Conservation (phyloP, 2,113 vertebrate genomes). For the Melospiza melodia region DNA sequence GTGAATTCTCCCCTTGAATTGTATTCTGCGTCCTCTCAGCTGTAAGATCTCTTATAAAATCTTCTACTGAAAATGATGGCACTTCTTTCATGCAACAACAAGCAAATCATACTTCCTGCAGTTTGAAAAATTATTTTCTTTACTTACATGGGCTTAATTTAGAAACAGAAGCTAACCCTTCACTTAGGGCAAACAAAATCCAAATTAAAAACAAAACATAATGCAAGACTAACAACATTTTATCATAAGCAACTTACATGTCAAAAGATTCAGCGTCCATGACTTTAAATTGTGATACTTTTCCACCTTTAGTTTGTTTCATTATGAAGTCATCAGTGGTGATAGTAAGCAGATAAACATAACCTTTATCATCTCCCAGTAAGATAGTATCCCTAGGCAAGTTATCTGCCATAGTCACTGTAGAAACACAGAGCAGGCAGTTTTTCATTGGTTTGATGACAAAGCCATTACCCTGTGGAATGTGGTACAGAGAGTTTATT, state of each 20-base stretch:
- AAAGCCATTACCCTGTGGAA: constrained; percentile 69
- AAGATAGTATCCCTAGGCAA: constrained; percentile 67
- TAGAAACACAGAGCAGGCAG: constrained; percentile 68
- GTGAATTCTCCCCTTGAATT: background rate
- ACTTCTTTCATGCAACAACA: background rate
- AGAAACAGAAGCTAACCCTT: background rate
- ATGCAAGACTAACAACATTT: background rate
- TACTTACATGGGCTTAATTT: background rate
- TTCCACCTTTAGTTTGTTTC: constrained; percentile 57
- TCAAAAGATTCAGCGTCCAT: constrained; percentile 70
- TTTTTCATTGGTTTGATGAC: constrained; percentile 76
- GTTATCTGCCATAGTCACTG: constrained; percentile 26
- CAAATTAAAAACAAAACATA: background rate
- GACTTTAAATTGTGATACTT: constrained; percentile 33
- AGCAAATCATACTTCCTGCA: background rate
- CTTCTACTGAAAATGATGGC: background rate
- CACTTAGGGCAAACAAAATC: background rate
- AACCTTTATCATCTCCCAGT: constrained; percentile 76
- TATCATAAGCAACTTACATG: constrained; percentile 49
- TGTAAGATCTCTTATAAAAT: background rate
- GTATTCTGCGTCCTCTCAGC: background rate
- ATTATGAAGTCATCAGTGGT: constrained; percentile 68
- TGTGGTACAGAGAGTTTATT: background rate
- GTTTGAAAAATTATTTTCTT: background rate
- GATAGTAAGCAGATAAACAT: constrained; percentile 68